These are phyloP conservation scores for Anolis carolinensis DNA, from an alignment of 2,113 vertebrate species.

Conservation along the genomic window DNA sequence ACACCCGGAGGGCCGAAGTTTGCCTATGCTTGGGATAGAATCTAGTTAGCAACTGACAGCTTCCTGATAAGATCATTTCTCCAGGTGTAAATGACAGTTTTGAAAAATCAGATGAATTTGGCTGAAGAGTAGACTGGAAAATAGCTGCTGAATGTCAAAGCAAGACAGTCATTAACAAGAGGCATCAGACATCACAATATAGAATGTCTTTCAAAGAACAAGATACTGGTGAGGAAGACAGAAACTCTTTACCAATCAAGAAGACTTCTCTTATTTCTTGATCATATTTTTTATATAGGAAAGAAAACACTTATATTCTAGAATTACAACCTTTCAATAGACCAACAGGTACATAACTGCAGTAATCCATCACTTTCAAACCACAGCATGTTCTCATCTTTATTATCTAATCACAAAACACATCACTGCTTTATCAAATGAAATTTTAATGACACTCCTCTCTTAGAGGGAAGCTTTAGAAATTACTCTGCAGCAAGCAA, in stretches of 20 bases:
- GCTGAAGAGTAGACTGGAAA: not conserved
- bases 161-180: not conserved
- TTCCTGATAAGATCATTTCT: not conserved
- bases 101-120: not conserved
- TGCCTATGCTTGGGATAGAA: not conserved
- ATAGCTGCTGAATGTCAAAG: not conserved
- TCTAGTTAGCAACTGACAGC: conserved; percentile 6
- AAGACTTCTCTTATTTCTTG: not conserved
- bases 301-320: not conserved
- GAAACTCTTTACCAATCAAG: not conserved
- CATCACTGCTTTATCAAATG: not conserved
- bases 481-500: conserved; percentile 21
- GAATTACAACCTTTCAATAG: not conserved
- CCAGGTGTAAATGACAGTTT: not conserved
- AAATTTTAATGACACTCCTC: conserved; percentile 21
- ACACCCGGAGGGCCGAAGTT: no score
- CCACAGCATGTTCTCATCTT: not conserved
- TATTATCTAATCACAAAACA: not conserved
- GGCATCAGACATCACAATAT: not conserved
- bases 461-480: conserved; percentile 20
- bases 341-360: not conserved
- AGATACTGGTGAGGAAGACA: not conserved
- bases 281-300: not conserved
- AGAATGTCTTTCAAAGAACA: not conserved
- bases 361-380: not conserved